Conservation (phyloP, 2,797 vertebrate species). For the Crax fasciolata region DNA sequence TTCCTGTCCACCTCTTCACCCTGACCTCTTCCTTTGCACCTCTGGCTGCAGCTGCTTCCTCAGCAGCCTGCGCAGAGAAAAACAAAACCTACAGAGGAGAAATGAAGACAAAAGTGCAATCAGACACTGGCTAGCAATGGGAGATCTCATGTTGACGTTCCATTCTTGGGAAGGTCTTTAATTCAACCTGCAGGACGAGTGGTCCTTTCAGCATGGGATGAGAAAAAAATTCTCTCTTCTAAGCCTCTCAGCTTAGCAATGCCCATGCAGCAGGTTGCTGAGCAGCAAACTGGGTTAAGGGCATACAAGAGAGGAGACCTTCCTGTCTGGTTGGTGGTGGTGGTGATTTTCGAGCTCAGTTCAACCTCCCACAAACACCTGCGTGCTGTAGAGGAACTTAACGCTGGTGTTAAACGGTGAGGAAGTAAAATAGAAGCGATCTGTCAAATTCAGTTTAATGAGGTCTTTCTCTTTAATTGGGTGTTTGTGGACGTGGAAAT, state of each 20-base stretch:
- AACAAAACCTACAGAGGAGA: not conserved
- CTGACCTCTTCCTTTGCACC: not conserved
- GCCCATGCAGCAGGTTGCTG: not conserved
- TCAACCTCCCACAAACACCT: not conserved
- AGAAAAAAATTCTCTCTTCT: not conserved
- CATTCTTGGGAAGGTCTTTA: not conserved
- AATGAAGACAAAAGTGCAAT: not conserved
- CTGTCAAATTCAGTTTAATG: not conserved
- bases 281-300: not conserved
- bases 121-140: not conserved
- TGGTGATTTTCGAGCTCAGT: not conserved
- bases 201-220: not conserved
- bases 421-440: not conserved
- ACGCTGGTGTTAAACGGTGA: fast-evolving
- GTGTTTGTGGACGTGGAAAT: not conserved
- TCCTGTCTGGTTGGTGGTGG: not conserved
- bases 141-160: not conserved
- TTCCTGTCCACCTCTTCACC: not conserved
- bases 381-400: not conserved
- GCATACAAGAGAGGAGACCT: not conserved
- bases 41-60: not conserved
- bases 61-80: not conserved
- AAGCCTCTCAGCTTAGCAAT: not conserved
- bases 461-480: not conserved
- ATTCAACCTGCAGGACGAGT: not conserved